These are phyloP conservation scores for Papilio glaucus DNA, from an alignment of 1,140 invertebrate genomes.

Conservation along the genomic window DNA sequence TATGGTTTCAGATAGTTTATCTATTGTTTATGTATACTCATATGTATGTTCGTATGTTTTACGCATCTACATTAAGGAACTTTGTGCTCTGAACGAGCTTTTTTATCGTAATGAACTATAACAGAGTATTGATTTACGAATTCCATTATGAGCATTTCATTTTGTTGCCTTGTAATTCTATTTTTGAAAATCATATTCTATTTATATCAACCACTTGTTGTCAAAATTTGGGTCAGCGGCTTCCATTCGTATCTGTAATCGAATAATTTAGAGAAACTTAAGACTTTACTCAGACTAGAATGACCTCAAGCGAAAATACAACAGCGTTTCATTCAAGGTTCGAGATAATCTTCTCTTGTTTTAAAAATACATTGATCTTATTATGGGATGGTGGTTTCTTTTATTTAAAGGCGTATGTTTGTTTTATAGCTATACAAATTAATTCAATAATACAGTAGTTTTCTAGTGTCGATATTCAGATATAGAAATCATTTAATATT, in stretches of 20 bases:
- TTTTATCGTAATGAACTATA: too few species aligned
- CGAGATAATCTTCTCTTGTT: neutral
- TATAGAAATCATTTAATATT: too few species aligned
- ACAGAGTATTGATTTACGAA: slow-evolving; percentile 12
- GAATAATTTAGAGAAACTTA: slow-evolving; percentile 31
- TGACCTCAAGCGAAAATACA: neutral
- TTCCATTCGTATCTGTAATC: slow-evolving; percentile 14
- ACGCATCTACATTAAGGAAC: neutral
- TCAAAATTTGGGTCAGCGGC: slow-evolving; percentile 22
- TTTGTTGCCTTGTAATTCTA: slow-evolving; percentile 1
- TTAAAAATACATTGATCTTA: too few species aligned
- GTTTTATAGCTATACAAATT: too few species aligned
- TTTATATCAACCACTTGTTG: slow-evolving; percentile 14
- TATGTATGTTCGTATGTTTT: neutral
- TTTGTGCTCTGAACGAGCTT: neutral
- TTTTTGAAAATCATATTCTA: neutral
- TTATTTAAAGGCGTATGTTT: too few species aligned
- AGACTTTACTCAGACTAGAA: slow-evolving; percentile 30
- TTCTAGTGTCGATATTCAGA: too few species aligned
- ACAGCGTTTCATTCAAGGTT: slow-evolving; percentile 12
- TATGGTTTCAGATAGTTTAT: neutral
- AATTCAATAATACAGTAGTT: too few species aligned
- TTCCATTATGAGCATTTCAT: neutral
- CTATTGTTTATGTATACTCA: neutral
- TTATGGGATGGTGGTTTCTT: too few species aligned